Conservation (phyloP, 2,113 vertebrate genomes). For the Burhinus bistriatus region DNA sequence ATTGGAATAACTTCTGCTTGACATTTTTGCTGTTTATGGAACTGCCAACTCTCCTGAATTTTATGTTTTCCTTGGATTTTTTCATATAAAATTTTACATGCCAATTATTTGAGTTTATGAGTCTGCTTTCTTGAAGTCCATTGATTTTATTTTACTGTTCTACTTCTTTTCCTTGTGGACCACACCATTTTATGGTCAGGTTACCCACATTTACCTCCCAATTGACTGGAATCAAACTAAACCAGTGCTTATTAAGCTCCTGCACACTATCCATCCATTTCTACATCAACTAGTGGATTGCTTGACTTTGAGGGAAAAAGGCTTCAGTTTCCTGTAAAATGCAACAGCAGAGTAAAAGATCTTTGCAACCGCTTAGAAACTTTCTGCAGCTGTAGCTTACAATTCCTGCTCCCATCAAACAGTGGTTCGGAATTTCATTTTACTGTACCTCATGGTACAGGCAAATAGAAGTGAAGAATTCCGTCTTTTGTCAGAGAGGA, state of each 20-base stretch:
- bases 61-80: not conserved
- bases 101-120: not conserved
- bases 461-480: not conserved
- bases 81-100: not conserved
- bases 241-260: not conserved
- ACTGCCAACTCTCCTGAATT: not conserved
- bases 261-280: not conserved
- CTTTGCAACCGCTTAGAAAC: not conserved
- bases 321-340: not conserved
- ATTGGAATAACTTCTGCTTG: not conserved
- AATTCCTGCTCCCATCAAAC: not conserved
- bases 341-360: not conserved
- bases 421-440: not conserved
- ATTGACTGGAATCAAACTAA: not conserved
- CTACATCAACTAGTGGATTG: not conserved
- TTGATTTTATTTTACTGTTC: not conserved
- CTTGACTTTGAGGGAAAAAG: not conserved
- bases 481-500: not conserved
- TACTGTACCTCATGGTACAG: not conserved
- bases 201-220: not conserved
- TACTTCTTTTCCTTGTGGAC: not conserved
- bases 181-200: not conserved
- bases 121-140: not conserved
- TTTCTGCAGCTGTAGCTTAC: not conserved
- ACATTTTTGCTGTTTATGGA: not conserved